phyloP scores from a whole-genome alignment of 1,140 invertebrate genomes.

The Matsumurasca onukii region DNA sequence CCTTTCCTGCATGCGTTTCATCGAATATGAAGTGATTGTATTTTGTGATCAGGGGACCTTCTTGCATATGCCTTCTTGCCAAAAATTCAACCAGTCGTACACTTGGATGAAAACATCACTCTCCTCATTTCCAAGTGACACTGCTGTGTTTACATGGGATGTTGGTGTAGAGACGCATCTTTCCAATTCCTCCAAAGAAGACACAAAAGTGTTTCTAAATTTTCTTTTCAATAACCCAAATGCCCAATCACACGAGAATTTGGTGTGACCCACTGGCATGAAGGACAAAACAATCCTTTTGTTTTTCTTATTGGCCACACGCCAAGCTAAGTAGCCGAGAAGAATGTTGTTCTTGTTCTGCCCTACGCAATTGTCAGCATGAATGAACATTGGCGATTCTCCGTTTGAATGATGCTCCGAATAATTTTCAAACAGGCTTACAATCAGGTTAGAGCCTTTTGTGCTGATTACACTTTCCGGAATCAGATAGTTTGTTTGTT shows the following conservation, averaged over 20 bases:
- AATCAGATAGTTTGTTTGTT: constrained; percentile 35
- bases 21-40: constrained; percentile 23
- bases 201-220: constrained; percentile 1
- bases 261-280: too few species aligned
- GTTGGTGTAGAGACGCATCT: constrained; percentile 14
- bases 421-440: constrained; percentile 35
- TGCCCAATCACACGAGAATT: constrained; percentile 27
- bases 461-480: constrained; percentile 22
- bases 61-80: background rate
- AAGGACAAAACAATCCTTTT: constrained; percentile 6
- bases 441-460: constrained; percentile 34
- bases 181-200: constrained; percentile 27
- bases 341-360: constrained; percentile 36
- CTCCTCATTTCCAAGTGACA: constrained; percentile 2
- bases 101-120: background rate
- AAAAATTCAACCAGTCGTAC: background rate
- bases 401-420: constrained; percentile 26
- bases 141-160: constrained; percentile 17
- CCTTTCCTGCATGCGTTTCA: too few species aligned
- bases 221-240: constrained; percentile 31
- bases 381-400: constrained; percentile 8
- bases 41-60: constrained; percentile 19
- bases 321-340: constrained; percentile 10
- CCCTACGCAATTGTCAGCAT: constrained; percentile 34
- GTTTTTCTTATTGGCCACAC: constrained; percentile 1